phyloP scores from a whole-genome alignment of 2,888 invertebrate species.

The Tenthredo scrophulariae region DNA sequence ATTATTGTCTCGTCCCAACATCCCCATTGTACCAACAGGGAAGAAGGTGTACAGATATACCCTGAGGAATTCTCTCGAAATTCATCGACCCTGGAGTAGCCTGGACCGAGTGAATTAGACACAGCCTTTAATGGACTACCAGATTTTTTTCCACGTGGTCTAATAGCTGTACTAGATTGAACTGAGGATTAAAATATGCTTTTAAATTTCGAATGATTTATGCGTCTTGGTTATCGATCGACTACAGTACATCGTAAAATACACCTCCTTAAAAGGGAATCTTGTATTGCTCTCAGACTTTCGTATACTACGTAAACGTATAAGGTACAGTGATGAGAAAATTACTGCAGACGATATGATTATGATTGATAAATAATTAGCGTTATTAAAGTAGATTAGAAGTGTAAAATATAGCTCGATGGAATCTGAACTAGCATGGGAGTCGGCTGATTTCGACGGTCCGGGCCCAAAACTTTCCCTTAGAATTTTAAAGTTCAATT shows the following conservation, averaged over 20 bases:
- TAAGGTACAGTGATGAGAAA: slow-evolving; percentile 7
- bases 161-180: not conserved
- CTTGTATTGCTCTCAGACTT: not conserved
- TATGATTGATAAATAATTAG: not conserved
- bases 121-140: not conserved
- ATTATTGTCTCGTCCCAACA: slow-evolving; percentile 29
- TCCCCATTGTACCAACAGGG: slow-evolving; percentile 17
- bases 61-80: not conserved
- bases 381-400: not conserved
- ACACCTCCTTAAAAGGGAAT: not conserved
- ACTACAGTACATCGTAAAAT: not conserved
- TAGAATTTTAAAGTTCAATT: not conserved
- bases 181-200: not conserved
- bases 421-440: not conserved
- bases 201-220: not conserved
- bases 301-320: not conserved
- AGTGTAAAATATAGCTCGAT: not conserved
- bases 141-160: not conserved
- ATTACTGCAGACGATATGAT: not conserved
- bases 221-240: not conserved
- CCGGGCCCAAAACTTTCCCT: too few species aligned
- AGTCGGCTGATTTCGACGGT: not conserved
- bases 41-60: not conserved
- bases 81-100: not conserved
- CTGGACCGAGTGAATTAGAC: not conserved